Evolutionary conservation across 1,140 invertebrate species (phyloP).

Genomic region (Macrosteles quadrilineatus): DNA sequence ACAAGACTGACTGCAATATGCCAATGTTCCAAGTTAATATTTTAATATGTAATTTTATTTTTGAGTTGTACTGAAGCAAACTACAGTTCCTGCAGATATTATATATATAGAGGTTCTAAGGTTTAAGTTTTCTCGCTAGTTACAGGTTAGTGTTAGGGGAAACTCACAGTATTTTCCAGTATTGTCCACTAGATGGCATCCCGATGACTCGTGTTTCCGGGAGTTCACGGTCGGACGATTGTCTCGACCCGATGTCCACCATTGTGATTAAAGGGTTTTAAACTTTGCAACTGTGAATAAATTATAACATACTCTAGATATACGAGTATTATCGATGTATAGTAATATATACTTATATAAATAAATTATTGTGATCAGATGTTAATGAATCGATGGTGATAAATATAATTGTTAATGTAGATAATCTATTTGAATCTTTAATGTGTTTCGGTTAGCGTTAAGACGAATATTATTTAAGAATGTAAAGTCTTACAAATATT

Average conservation of each 20-base stretch:
- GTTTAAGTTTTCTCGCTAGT: slow-evolving; percentile 37
- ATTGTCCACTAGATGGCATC: slow-evolving; percentile 33
- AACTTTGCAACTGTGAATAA: slow-evolving; percentile 25
- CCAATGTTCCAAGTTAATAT: slow-evolving; percentile 42
- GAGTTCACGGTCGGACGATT: background rate
- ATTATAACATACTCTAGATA: slow-evolving; percentile 18
- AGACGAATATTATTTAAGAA: slow-evolving; percentile 6
- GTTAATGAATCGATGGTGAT: slow-evolving; percentile 30
- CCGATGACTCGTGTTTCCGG: background rate
- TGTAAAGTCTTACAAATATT: background rate
- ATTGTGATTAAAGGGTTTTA: slow-evolving; percentile 23
- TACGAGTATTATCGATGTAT: slow-evolving; percentile 21
- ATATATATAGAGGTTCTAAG: slow-evolving; percentile 42
- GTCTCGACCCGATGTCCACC: background rate
- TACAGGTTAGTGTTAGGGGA: slow-evolving; percentile 31
- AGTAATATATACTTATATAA: slow-evolving; percentile 27
- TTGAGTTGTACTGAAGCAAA: slow-evolving; percentile 37
- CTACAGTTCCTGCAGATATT: slow-evolving; percentile 42
- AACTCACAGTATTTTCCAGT: slow-evolving; percentile 41
- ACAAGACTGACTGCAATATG: slow-evolving; percentile 43
- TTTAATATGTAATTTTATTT: slow-evolving; percentile 30
- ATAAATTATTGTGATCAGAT: slow-evolving; percentile 29
- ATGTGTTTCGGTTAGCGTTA: slow-evolving; percentile 1
- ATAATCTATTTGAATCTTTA: slow-evolving; percentile 13
- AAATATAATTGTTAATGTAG: slow-evolving; percentile 30